phyloP scores from a whole-genome alignment of 1,140 invertebrate species.

The Apis cerana region DNA sequence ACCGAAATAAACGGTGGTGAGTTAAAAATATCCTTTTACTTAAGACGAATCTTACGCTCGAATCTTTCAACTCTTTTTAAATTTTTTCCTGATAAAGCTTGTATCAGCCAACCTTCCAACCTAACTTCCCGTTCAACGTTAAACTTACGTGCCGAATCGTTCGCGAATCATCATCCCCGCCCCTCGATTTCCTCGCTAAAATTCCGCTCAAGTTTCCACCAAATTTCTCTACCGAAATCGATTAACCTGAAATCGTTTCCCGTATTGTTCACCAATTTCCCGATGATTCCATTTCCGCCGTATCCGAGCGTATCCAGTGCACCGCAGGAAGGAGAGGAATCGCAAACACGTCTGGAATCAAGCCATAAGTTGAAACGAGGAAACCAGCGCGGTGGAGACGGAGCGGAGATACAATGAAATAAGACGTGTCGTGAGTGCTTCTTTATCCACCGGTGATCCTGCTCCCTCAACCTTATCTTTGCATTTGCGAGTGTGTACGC shows the following conservation, averaged over 20 bases:
- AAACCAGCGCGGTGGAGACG: constrained; percentile 23
- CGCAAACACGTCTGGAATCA: constrained; percentile 29
- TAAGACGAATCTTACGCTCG: too few species aligned
- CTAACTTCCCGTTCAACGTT: too few species aligned
- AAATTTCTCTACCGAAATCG: background rate
- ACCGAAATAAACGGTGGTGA: too few species aligned
- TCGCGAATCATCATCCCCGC: background rate
- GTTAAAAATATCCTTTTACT: too few species aligned
- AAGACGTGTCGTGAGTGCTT: constrained; percentile 66
- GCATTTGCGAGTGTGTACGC: constrained; percentile 50
- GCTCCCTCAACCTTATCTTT: constrained; percentile 61
- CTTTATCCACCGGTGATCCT: constrained; percentile 64
- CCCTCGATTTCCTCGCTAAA: background rate
- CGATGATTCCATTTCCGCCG: background rate
- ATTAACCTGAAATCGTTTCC: constrained; percentile 4
- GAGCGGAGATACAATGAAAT: constrained; percentile 62
- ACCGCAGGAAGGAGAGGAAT: background rate
- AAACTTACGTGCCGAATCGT: background rate
- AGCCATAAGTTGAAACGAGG: constrained; percentile 28
- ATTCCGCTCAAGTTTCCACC: background rate
- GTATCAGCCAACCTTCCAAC: too few species aligned
- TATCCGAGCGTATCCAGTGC: too few species aligned
- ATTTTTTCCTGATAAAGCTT: too few species aligned
- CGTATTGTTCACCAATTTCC: constrained; percentile 11
- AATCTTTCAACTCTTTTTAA: too few species aligned